These are phyloP conservation scores for Vanessa tameamea DNA, from an alignment of 1,140 invertebrate genomes.

Conservation along the genomic window DNA sequence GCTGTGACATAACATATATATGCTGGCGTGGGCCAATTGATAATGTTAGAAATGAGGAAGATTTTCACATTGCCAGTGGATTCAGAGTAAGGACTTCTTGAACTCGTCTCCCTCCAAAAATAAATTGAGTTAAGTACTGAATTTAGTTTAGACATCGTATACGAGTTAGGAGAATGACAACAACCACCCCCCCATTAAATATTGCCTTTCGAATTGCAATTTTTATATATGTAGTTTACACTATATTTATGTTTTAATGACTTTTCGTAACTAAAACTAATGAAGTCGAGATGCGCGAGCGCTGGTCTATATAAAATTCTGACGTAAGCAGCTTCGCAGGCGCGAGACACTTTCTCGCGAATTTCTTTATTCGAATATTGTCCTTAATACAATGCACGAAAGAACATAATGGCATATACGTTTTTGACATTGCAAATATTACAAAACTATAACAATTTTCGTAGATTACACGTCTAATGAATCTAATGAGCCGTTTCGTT, in stretches of 20 bases:
- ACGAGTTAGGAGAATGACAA: no score
- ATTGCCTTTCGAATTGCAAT: neutral
- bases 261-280: slow-evolving; percentile 6
- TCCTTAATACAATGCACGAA: slow-evolving; percentile 14
- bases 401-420: slow-evolving; percentile 1
- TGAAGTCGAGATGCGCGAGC: slow-evolving; percentile 12
- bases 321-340: slow-evolving; percentile 13
- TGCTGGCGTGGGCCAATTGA: no score
- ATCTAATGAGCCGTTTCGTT: slow-evolving; percentile 28
- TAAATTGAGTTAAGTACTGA: no score
- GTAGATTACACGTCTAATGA: slow-evolving; percentile 38
- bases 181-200: neutral
- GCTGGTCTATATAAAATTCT: slow-evolving; percentile 8
- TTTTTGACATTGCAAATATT: slow-evolving; percentile 5
- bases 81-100: no score
- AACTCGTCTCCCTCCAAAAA: no score
- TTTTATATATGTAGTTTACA: neutral
- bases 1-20: no score
- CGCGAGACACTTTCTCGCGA: slow-evolving; percentile 21
- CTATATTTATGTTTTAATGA: neutral
- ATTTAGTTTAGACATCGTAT: no score
- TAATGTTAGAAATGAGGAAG: no score
- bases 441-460: slow-evolving; percentile 31
- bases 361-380: neutral
- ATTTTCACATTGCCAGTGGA: no score